Percentiles rank a stretch among this genome's conserved stretches.
These are phyloP conservation scores for Mesocricetus auratus DNA, from an alignment of 2,113 vertebrate species.

Conservation along the genomic window DNA sequence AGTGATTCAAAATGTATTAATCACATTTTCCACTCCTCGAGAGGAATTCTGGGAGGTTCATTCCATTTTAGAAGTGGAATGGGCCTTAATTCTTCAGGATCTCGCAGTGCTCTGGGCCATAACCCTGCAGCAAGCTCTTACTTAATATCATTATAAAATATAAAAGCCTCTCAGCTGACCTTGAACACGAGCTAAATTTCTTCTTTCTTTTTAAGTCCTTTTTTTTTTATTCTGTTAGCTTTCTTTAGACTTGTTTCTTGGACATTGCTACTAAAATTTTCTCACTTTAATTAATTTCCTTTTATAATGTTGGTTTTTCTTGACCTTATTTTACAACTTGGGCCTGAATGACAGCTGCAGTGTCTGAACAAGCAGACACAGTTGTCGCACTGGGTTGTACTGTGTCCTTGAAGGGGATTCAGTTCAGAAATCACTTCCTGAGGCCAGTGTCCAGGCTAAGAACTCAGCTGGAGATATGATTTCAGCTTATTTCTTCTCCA, in stretches of 20 bases:
- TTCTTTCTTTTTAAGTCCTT: conserved; percentile 37
- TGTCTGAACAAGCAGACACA: neutral
- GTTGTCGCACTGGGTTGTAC: neutral
- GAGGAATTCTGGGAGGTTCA: conserved; percentile 54
- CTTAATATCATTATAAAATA: conserved; percentile 55
- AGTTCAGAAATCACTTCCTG: conserved; percentile 26
- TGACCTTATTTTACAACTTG: conserved; percentile 49
- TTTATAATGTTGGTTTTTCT: conserved; percentile 40
- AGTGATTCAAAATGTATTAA: conserved; percentile 51
- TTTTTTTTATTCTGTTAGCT: conserved; percentile 56
- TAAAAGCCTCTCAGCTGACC: conserved; percentile 46
- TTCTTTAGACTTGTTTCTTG: conserved; percentile 67
- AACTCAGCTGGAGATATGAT: neutral
- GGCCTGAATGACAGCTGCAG: conserved; percentile 26
- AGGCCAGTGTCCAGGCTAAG: conserved; percentile 10
- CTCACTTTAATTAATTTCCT: conserved; percentile 53
- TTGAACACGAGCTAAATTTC: conserved; percentile 20
- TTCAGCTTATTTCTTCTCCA: conserved; percentile 29
- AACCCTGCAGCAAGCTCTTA: conserved; percentile 56
- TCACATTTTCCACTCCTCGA: conserved; percentile 62
- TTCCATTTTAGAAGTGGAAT: conserved; percentile 39
- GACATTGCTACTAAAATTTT: conserved; percentile 43
- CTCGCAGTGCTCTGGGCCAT: conserved; percentile 28
- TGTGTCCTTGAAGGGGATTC: neutral
- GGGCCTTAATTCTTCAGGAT: conserved; percentile 52